These are phyloP conservation scores for Decapterus maruadsi DNA, from an alignment of 2,797 vertebrate species.

Conservation along the genomic window DNA sequence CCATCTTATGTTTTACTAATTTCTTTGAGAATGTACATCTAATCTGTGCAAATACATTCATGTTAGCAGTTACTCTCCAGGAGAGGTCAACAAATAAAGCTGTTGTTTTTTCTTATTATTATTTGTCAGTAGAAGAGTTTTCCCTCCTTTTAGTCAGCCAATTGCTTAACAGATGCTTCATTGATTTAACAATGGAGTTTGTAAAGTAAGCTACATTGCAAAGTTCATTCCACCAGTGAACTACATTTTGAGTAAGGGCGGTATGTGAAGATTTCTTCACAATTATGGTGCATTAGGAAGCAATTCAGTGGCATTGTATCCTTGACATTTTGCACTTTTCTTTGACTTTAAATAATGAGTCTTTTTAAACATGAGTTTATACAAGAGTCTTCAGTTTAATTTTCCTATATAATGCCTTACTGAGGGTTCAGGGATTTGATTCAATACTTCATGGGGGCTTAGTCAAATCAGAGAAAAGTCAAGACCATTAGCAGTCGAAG, in stretches of 20 bases:
- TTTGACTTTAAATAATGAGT: neutral
- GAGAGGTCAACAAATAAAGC: neutral
- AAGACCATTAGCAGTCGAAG: neutral
- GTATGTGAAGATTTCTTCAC: neutral
- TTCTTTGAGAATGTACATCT: slow-evolving; percentile 25
- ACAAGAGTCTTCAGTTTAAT: neutral
- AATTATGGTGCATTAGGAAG: neutral
- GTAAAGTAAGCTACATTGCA: neutral
- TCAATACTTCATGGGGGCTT: neutral
- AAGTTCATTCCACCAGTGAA: neutral
- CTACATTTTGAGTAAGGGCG: slow-evolving; percentile 5
- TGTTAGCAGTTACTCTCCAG: slow-evolving; percentile 39
- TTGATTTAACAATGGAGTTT: neutral
- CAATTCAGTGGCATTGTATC: neutral
- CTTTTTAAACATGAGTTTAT: slow-evolving; percentile 3
- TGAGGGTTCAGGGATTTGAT: neutral
- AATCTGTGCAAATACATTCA: slow-evolving; percentile 71
- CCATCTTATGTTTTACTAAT: slow-evolving; percentile 17
- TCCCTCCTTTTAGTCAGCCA: neutral
- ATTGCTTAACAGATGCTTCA: neutral
- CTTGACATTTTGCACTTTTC: neutral
- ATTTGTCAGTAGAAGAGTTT: slow-evolving; percentile 2
- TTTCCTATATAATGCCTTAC: neutral
- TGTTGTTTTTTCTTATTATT: neutral
- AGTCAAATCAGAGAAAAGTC: slow-evolving; percentile 8